These are phyloP conservation scores for Cataglyphis hispanica DNA, from an alignment of 1,140 invertebrate genomes.

Conservation along the genomic window DNA sequence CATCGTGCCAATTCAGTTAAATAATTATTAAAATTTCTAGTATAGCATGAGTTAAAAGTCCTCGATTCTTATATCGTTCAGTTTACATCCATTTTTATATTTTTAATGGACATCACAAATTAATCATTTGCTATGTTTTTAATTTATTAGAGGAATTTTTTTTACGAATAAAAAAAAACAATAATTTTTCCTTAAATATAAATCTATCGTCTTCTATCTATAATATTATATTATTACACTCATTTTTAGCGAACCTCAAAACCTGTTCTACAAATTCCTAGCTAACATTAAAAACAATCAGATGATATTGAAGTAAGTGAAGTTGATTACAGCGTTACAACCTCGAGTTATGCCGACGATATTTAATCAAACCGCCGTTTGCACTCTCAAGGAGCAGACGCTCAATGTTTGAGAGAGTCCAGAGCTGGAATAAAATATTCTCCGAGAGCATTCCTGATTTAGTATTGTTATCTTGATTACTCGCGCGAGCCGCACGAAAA, in stretches of 20 bases:
- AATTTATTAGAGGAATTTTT: too few relatives aligned
- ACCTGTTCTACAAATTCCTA: background rate
- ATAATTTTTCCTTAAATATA: too few relatives aligned
- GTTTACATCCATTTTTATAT: background rate
- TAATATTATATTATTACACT: background rate
- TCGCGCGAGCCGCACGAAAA: constrained; percentile 24
- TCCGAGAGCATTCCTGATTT: background rate
- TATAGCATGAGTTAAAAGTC: too few relatives aligned
- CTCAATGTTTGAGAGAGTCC: background rate
- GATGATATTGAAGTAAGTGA: constrained; percentile 39
- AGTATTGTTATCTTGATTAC: background rate
- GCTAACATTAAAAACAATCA: constrained; percentile 40
- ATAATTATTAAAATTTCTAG: background rate
- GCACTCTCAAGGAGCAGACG: background rate
- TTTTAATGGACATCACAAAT: too few relatives aligned
- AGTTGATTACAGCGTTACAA: constrained; percentile 14
- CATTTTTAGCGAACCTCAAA: too few relatives aligned
- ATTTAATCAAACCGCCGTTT: constrained; percentile 23
- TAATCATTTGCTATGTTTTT: too few relatives aligned
- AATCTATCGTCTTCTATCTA: background rate
- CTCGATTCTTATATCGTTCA: background rate
- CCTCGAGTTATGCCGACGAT: constrained; percentile 22
- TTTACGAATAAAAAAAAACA: too few relatives aligned
- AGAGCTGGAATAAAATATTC: background rate
- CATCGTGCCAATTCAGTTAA: background rate